These are phyloP conservation scores for Myripristis jacobus DNA, from an alignment of 2,797 vertebrate species.

Conservation along the genomic window DNA sequence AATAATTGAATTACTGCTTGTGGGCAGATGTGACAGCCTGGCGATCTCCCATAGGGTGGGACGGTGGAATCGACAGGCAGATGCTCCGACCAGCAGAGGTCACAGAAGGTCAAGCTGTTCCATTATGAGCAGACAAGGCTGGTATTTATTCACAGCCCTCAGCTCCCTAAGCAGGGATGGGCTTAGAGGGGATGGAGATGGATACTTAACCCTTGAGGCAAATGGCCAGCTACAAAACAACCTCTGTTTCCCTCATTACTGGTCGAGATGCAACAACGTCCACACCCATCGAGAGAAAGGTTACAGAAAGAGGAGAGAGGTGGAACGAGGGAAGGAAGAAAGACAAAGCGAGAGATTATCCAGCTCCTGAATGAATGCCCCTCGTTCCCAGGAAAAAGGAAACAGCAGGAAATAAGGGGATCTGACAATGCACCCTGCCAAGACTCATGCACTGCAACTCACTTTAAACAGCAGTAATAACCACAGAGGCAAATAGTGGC, in stretches of 20 bases:
- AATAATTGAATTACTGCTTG: constrained; percentile 69
- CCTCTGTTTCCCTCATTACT: constrained; percentile 54
- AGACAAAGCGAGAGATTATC: constrained; percentile 30
- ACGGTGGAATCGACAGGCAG: constrained; percentile 75
- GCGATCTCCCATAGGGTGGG: constrained; percentile 59
- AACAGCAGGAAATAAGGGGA: constrained; percentile 21
- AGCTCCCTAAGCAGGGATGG: constrained; percentile 65
- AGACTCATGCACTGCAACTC: constrained; percentile 31
- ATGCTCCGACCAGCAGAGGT: constrained; percentile 80
- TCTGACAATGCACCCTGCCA: constrained; percentile 42
- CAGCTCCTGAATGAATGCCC: constrained; percentile 28
- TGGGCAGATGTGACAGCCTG: constrained; percentile 69
- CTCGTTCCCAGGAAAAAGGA: constrained; percentile 40
- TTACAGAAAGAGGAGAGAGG: neutral
- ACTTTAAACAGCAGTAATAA: constrained; percentile 46
- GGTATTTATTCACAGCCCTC: constrained; percentile 78
- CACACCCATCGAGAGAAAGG: constrained; percentile 15
- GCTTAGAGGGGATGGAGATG: constrained; percentile 62
- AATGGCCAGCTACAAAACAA: constrained; percentile 61
- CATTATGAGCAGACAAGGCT: constrained; percentile 81
- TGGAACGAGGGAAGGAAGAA: neutral
- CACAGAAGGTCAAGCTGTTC: constrained; percentile 81
- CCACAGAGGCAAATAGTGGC: constrained; percentile 39
- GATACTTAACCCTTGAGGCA: constrained; percentile 71
- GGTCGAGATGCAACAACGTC: constrained; percentile 29